Conservation (phyloP, 2,797 vertebrate species). For the Chaenodraco wilsoni region DNA sequence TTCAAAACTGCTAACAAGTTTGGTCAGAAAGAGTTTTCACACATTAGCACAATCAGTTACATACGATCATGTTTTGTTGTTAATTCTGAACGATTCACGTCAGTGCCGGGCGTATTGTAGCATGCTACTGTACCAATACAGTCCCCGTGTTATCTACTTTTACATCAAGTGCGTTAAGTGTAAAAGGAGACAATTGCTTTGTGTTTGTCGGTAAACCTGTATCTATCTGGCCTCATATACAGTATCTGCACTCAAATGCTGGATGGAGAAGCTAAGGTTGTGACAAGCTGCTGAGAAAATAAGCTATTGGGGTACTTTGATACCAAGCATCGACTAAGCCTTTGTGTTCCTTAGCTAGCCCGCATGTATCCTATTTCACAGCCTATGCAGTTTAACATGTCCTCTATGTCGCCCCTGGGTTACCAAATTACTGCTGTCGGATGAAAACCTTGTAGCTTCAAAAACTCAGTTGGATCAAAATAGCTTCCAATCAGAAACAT, state of each 20-base stretch:
- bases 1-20: slow-evolving; percentile 90
- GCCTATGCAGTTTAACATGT: slow-evolving; percentile 74
- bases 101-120: slow-evolving; percentile 84
- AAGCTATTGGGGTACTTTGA: slow-evolving; percentile 51
- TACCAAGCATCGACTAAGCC: slow-evolving; percentile 52
- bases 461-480: slow-evolving; percentile 22
- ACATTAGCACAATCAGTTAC: slow-evolving; percentile 91
- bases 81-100: slow-evolving; percentile 87
- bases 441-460: slow-evolving; percentile 67
- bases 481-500: neutral
- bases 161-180: slow-evolving; percentile 75
- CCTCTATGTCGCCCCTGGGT: slow-evolving; percentile 79
- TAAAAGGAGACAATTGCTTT: slow-evolving; percentile 67
- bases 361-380: slow-evolving; percentile 73
- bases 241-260: slow-evolving; percentile 69
- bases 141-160: slow-evolving; percentile 67
- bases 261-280: slow-evolving; percentile 62
- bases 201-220: slow-evolving; percentile 66
- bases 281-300: slow-evolving; percentile 49
- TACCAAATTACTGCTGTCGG: slow-evolving; percentile 66
- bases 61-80: slow-evolving; percentile 88
- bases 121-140: slow-evolving; percentile 78
- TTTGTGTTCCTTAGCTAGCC: slow-evolving; percentile 49
- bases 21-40: slow-evolving; percentile 92
- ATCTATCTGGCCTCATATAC: slow-evolving; percentile 61